Evolutionary conservation across 2,797 vertebrate species (phyloP).

Genomic region (Ara ararauna): DNA sequence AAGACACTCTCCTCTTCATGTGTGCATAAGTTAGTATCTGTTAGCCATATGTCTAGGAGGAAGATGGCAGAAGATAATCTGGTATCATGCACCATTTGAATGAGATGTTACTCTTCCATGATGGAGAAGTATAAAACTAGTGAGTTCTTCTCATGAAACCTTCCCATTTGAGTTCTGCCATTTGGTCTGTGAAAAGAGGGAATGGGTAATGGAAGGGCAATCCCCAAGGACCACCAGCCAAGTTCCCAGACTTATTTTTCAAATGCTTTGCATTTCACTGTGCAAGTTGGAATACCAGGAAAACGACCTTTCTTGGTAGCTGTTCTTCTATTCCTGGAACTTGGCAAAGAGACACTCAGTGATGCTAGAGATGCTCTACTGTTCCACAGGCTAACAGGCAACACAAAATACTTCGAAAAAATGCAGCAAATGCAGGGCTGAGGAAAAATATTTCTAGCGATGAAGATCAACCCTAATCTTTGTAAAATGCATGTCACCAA

Average conservation of each 20-base stretch:
- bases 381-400: background rate
- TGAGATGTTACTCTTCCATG: background rate
- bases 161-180: background rate
- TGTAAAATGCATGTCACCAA: background rate
- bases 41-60: background rate
- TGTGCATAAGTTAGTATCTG: background rate
- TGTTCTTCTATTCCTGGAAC: constrained; percentile 48
- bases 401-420: background rate
- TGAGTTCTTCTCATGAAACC: background rate
- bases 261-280: constrained; percentile 39
- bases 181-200: background rate
- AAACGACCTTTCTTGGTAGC: background rate
- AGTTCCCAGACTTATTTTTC: constrained; percentile 49
- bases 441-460: background rate
- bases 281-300: background rate
- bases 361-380: constrained; percentile 30
- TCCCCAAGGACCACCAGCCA: constrained; percentile 24
- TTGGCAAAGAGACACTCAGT: constrained; percentile 26
- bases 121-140: background rate
- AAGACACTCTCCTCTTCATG: background rate
- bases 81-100: background rate
- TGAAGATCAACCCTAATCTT: background rate
- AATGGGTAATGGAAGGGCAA: constrained; percentile 17
- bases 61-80: background rate
- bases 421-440: background rate